Base-by-base conservation (phyloP, 2,888 invertebrate genomes). In the Drosophila algonquin region DNA sequence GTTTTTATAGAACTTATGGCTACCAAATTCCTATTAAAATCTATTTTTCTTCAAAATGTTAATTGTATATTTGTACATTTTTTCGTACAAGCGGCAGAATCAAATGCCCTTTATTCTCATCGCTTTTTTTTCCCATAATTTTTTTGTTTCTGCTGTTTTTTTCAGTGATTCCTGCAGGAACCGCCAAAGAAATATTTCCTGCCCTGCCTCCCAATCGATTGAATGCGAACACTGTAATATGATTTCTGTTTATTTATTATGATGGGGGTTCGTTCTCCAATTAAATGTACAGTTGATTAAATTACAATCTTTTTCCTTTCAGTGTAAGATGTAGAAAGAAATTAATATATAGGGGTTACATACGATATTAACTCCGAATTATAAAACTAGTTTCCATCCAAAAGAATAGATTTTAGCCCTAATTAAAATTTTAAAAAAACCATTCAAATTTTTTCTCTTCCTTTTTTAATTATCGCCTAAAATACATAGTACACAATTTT, bases 211-310 rank as follows among this genome's bases (percentile, higher is more conserved):
- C n/a, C n/a, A n/a, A 7, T 7, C 2, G 7, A n/a, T 52, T 52
- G 12, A 65, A 32, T 4, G 14, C 16, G 1, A 14, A 35, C 65
- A n/a, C 45, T 57, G 63, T 40, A 68, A 67, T 68, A 27, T 51
- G 45, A 55, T 71, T 59, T 58, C 54, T 55, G 56, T 74, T 62
- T 56, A 63, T 73, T 52, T 60, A 60, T 68, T 64, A n/a, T 50
- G n/a, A 40, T 14, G 40, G 40, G 32, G 40, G n/a, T 40, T 40
- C 32, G 40, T 45, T 60, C 50, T 50, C 44, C 53, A 53, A 21
- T 53, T 77, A 79, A 48, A 84, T 63, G 46, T 71, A 69, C 58
- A 70, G 27, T 50, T 35, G 32, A 30, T 55, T 60, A 62, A 69
- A n/a, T 48, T n/a, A 48, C 50, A 60, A 3, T 27, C 32, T 40